Conservation (phyloP, 1,140 invertebrate species). For the Vollenhovia emeryi region DNA sequence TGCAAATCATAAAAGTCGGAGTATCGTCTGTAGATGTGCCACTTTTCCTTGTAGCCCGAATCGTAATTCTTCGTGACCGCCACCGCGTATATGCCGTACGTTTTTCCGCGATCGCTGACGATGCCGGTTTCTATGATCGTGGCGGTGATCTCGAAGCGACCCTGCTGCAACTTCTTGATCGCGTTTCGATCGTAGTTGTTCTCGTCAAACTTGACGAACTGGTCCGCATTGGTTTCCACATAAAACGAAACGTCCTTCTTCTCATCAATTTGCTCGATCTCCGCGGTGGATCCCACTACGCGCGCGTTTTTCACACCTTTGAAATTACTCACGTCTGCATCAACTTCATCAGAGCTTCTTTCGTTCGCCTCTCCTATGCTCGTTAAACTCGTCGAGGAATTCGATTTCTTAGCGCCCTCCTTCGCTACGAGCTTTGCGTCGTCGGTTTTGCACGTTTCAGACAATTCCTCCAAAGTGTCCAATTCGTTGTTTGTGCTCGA, state of each 20-base stretch:
- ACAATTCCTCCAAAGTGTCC: conserved; percentile 77
- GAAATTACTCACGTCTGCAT: conserved; percentile 45
- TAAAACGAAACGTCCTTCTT: conserved; percentile 76
- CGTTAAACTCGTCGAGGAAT: conserved; percentile 68
- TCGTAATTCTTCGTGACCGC: conserved; percentile 90
- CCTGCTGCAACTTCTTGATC: conserved; percentile 86
- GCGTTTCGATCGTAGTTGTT: conserved; percentile 78
- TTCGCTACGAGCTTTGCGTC: conserved; percentile 56
- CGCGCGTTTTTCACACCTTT: conserved; percentile 65
- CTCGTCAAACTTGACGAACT: conserved; percentile 77
- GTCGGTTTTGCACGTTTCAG: conserved; percentile 45
- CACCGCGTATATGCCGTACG: conserved; percentile 96
- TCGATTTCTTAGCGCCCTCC: conserved; percentile 72
- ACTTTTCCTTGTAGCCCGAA: conserved; percentile 89
- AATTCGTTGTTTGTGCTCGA: conserved; percentile 82
- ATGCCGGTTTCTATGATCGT: conserved; percentile 91
- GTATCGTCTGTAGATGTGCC: conserved; percentile 94
- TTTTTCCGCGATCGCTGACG: conserved; percentile 91
- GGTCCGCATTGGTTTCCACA: conserved; percentile 75
- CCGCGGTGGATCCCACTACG: conserved; percentile 70
- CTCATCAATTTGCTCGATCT: conserved; percentile 72
- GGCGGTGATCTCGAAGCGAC: conserved; percentile 87
- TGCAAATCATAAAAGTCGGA: conserved; percentile 97
- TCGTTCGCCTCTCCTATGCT: conserved; percentile 68
- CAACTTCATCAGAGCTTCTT: conserved; percentile 68